A percentile compares a stretch with the other conserved stretches of the same genome.
Conservation (phyloP, 2,113 vertebrate species). For the Otocyon megalotis region DNA sequence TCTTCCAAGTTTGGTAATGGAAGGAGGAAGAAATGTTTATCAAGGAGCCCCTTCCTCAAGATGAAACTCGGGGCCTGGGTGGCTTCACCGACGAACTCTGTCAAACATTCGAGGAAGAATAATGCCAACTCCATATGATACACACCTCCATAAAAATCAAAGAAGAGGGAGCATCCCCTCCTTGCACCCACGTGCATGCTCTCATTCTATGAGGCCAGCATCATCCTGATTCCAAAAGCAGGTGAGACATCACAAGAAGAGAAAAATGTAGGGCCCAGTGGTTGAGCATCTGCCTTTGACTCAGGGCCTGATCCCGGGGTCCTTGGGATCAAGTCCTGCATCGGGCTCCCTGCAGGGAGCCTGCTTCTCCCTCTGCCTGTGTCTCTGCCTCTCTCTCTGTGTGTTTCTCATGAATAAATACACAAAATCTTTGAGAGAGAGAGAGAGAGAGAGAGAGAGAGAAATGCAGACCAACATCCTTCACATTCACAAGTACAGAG, state of each 20-base stretch:
- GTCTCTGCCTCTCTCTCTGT: too few relatives aligned
- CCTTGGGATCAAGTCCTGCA: too few relatives aligned
- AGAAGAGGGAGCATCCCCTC: background rate
- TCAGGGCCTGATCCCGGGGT: too few relatives aligned
- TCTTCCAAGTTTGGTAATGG: background rate
- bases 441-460: background rate
- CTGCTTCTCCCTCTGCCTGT: too few relatives aligned
- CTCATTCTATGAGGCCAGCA: background rate
- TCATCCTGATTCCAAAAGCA: background rate
- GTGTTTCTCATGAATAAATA: too few relatives aligned
- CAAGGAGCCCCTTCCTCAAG: background rate
- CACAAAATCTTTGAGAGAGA: too few relatives aligned
- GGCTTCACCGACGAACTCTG: background rate
- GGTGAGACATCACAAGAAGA: background rate
- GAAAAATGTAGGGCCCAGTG: background rate
- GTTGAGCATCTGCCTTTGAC: too few relatives aligned
- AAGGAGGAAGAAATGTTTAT: conserved; percentile 6
- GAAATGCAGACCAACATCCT: background rate
- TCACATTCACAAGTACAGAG: background rate
- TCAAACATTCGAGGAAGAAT: background rate
- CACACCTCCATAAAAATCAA: background rate
- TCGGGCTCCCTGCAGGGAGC: too few relatives aligned
- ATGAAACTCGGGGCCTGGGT: background rate
- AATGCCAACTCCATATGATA: background rate
- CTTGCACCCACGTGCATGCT: background rate